Conservation (phyloP, 2,113 vertebrate genomes). For the Rhodinocichla rosea region DNA sequence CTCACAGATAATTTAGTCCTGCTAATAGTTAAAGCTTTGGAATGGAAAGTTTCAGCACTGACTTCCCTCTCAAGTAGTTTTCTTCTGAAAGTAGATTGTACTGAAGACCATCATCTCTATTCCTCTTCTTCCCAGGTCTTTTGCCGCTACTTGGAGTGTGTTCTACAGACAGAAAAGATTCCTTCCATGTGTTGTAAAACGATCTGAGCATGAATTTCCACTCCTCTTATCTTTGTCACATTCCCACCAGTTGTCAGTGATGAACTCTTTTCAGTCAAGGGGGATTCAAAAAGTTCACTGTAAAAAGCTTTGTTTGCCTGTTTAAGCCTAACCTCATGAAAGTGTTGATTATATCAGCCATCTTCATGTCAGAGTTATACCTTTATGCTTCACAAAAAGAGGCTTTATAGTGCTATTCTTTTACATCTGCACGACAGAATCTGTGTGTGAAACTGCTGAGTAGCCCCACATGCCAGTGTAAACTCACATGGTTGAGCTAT, state of each 20-base stretch:
- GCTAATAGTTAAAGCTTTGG: not conserved
- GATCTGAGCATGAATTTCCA: not conserved
- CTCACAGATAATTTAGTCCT: not conserved
- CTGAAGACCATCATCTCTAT: not conserved
- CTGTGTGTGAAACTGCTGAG: conserved; percentile 8
- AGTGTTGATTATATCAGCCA: conserved; percentile 3
- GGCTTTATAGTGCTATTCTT: conserved; percentile 23
- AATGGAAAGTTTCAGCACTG: not conserved
- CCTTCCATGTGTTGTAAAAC: not conserved
- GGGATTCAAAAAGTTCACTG: not conserved
- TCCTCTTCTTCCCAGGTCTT: not conserved
- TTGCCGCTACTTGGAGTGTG: not conserved
- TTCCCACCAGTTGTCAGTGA: not conserved
- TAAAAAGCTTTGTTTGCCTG: conserved; percentile 8
- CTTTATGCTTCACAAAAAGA: not conserved
- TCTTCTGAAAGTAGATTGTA: not conserved
- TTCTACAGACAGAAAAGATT: not conserved
- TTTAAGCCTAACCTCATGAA: not conserved
- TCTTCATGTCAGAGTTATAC: conserved; percentile 8
- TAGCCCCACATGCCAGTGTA: not conserved
- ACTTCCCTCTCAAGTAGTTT: not conserved
- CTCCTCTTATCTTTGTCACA: not conserved
- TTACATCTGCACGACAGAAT: not conserved
- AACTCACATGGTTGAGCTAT: not conserved
- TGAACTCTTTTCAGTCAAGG: not conserved